Conservation (phyloP, 1,140 invertebrate genomes). For the Calephelis virginiensis region DNA sequence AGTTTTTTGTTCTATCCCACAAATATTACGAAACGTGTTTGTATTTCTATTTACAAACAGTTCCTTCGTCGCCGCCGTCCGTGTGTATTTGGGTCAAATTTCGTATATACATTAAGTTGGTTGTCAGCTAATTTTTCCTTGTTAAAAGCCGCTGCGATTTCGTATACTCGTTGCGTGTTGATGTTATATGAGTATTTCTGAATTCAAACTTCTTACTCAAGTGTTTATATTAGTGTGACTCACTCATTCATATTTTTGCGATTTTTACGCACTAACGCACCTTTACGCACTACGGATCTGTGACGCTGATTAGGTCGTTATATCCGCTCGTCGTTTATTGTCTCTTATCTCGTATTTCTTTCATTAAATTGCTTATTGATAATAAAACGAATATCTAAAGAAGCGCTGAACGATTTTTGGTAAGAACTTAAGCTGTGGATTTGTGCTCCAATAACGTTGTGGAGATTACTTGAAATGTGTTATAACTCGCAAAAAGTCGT, state of each 20-base stretch:
- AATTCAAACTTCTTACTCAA: not conserved
- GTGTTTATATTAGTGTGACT: not conserved
- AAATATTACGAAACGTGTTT: not conserved
- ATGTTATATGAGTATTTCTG: not conserved
- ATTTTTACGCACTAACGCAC: too few relatives aligned
- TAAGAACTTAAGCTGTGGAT: too few relatives aligned
- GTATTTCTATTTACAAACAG: conserved; percentile 26
- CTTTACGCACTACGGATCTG: not conserved
- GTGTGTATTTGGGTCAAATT: conserved; percentile 24
- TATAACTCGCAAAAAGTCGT: not conserved
- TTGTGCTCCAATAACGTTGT: not conserved
- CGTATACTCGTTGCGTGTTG: not conserved
- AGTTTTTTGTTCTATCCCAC: not conserved
- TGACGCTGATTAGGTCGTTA: too few relatives aligned
- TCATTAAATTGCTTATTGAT: too few relatives aligned
- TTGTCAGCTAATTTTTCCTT: conserved; percentile 12
- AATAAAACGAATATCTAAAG: too few relatives aligned
- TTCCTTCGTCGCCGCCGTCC: conserved; percentile 16
- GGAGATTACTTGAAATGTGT: not conserved
- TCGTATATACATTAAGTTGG: conserved; percentile 9
- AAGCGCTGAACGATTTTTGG: too few relatives aligned
- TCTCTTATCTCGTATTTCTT: too few relatives aligned
- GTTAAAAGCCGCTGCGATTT: conserved; percentile 9
- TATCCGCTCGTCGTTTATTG: not conserved
- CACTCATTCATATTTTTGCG: not conserved